Conservation (phyloP, 2,113 vertebrate species). For the Notothenia rossii region DNA sequence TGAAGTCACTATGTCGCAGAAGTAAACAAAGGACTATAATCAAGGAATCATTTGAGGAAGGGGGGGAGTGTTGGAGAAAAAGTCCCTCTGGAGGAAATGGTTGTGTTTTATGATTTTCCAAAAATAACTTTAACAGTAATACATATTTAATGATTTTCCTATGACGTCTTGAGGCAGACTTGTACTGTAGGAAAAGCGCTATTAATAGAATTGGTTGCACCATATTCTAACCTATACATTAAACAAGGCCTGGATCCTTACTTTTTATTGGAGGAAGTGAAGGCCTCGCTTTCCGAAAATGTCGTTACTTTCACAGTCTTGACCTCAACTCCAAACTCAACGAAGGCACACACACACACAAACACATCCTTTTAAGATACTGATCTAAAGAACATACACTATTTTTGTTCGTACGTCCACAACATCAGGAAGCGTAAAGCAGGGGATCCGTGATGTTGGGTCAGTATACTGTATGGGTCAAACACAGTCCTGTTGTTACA, state of each 20-base stretch:
- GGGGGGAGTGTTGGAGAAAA: no score
- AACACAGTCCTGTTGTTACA: conserved; percentile 33
- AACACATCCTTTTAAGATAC: not conserved
- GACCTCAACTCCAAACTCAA: not conserved
- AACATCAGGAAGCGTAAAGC: conserved; percentile 48
- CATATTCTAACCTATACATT: not conserved
- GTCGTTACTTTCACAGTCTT: not conserved
- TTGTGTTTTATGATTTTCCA: not conserved
- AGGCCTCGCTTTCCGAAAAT: not conserved
- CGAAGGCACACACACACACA: not conserved
- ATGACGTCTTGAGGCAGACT: not conserved
- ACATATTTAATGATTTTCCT: not conserved
- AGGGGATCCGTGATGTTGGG: conserved; percentile 3
- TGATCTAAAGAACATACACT: conserved; percentile 21
- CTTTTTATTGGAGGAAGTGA: not conserved
- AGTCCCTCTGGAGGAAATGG: no score
- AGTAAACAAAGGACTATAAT: no score
- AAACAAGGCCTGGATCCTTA: not conserved
- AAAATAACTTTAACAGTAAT: not conserved
- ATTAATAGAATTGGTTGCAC: not conserved
- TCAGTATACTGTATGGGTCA: conserved; percentile 41
- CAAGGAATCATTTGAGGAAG: no score
- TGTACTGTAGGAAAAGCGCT: not conserved
- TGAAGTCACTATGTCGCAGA: no score
- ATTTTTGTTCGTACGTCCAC: conserved; percentile 36